Base-by-base conservation (phyloP, 2,113 vertebrate genomes). In the Cynopterus brachyotis region DNA sequence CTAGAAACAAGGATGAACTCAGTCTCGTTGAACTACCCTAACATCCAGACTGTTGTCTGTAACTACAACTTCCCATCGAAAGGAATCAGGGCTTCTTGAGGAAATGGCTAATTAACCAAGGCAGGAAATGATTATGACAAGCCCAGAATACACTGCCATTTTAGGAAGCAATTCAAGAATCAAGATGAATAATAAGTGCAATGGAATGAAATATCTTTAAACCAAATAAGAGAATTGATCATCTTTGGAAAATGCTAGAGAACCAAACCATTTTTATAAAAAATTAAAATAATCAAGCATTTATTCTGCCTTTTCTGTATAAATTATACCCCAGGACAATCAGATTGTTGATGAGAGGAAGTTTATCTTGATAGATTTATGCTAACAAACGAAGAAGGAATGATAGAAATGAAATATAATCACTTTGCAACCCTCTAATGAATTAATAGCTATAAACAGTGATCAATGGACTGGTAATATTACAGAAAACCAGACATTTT, bases 341-440 rank as follows among this genome's bases (percentile, higher is more conserved):
- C 35, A 95, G 53, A 67, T 53, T 72, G 17, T 40, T 73, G 53
- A 85, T 59, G 16, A 93, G 32, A 86, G 19, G 6, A 81, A 73
- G 2, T 66, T 75, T 78, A 35, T 45, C 60, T 91, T 75, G 50
- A 85, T 53, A 85, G 15, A 69, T 42, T 50, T 75, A 80, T 89
- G n/a, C 8, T 89, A 91, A 62, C 64, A 96, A 89, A 35, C 47
- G 40, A 87, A 88, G 30, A 87, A 47, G 45, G 32, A 95, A 92
- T 93, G n/a, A 67, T 67, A 86, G 40, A 90, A 80, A 62, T 75
- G 35, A 70, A 66, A 22, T 62, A n/a, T 1, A 11, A 91, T 55
- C 37, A 69, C 67, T 83, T 82, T 75, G 50, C 32, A 0, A 79
- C 26, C 30, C 22, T 32, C 30, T n/a, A 60, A 55, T 85, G 50